phyloP scores from a whole-genome alignment of 2,888 invertebrate species.

The Plebejus anna region DNA sequence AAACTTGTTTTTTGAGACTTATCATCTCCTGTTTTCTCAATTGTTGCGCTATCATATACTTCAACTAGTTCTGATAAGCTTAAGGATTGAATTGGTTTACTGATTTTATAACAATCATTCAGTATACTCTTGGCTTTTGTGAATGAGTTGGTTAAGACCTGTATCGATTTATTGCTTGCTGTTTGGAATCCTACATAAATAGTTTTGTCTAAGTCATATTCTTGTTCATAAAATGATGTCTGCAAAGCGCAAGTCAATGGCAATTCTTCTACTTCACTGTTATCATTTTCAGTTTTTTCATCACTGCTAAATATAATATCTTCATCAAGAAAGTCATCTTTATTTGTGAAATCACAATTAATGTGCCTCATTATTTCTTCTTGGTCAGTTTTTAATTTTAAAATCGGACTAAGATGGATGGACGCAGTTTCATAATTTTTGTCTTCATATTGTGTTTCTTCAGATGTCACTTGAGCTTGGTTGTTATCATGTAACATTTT shows the following conservation, averaged over 20 bases:
- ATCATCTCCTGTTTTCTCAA: slow-evolving; percentile 7
- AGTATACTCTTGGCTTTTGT: slow-evolving; percentile 57
- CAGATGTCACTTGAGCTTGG: slow-evolving; percentile 40
- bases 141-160: slow-evolving; percentile 56
- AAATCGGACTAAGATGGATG: slow-evolving; percentile 36
- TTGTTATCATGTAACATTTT: slow-evolving; percentile 49
- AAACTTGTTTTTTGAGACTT: slow-evolving; percentile 8
- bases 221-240: slow-evolving; percentile 52
- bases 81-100: slow-evolving; percentile 38
- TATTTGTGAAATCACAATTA: slow-evolving; percentile 31
- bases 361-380: slow-evolving; percentile 26
- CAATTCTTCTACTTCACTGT: slow-evolving; percentile 48
- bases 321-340: slow-evolving; percentile 46
- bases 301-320: slow-evolving; percentile 69
- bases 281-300: slow-evolving; percentile 54
- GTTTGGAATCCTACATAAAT: slow-evolving; percentile 71
- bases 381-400: slow-evolving; percentile 33
- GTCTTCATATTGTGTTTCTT: slow-evolving; percentile 38
- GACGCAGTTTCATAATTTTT: slow-evolving; percentile 34
- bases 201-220: slow-evolving; percentile 53
- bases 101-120: slow-evolving; percentile 41
- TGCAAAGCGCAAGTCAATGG: slow-evolving; percentile 62
- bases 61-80: slow-evolving; percentile 51
- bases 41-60: slow-evolving; percentile 41
- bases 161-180: slow-evolving; percentile 65